Evolutionary conservation across 2,888 invertebrate genomes (phyloP), one percentile per base, ranked within the genome.

Genomic region (Norana najaformis): DNA sequence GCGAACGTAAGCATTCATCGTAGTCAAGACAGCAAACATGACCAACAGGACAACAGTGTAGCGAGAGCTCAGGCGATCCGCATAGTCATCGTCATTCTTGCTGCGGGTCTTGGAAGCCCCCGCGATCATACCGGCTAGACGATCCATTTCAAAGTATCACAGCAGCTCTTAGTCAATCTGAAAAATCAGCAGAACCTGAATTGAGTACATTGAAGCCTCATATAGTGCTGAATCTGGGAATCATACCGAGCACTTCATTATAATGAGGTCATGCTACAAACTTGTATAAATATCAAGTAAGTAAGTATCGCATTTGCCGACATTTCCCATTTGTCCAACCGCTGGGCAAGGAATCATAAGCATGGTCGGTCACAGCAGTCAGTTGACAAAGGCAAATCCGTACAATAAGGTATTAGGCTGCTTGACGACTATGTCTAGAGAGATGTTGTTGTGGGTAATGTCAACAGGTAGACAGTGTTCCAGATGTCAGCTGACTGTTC

Each of bases 11-110:
- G 89, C 88, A 23, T 91, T 91, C 88, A 89, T 89, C 35, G 91
- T 89, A 38, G 91, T 91, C n/a, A 91, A 89, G 53, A 91, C 89
- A 34, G 92, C 91, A 83, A 91, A 92, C 34, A 89, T 91, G 18
- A 91, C 90, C 38, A 92, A 88, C 36, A 91, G 69, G 83, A 90
- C 89, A 34, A 92, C 92, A n/a, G 91, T 91, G 91, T 91, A 91
- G 8, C 91, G 89, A 38, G 91, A 91, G 88, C 90, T 92, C 85
- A 92, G 90, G 36, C 92, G 90, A 88, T 92, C 92, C 11, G 90
- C 91, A 41, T 91, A 90, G 88, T 91, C 91, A 88, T 91, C 91
- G 41, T 92, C 91, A 36, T 88, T 88, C 85, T 37, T 47, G 83
- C 88, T 88, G 38, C 90, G 83, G 30, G 89, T 88, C 35, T 69